Evolutionary conservation across 1,140 invertebrate genomes (phyloP).

Genomic region (Magallana ariakensis): DNA sequence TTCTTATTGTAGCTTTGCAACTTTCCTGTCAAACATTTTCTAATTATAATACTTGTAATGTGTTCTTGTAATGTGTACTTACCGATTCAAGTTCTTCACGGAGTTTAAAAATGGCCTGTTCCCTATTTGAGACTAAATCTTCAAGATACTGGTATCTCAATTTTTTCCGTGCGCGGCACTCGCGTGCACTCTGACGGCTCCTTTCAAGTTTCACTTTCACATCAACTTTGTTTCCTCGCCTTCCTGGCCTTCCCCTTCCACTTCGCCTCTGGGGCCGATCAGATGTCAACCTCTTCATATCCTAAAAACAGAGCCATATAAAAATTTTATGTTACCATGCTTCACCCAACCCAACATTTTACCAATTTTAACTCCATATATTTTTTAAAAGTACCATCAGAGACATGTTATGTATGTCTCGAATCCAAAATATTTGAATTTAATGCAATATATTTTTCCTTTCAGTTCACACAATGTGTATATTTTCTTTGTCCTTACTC

Average conservation of each 20-base stretch:
- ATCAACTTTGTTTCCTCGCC: conserved; percentile 94
- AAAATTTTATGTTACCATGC: no score
- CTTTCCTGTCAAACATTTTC: no score
- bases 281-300: conserved; percentile 13
- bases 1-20: no score
- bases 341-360: no score
- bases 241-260: conserved; percentile 85
- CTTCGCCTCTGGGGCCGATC: conserved; percentile 29
- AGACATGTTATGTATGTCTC: no score
- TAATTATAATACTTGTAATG: no score
- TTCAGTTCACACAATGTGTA: no score
- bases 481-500: no score
- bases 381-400: no score
- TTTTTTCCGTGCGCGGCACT: conserved; percentile 98
- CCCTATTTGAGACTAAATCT: conserved; percentile 94
- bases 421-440: no score
- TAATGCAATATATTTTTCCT: no score
- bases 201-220: conserved; percentile 97
- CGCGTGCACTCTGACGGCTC: conserved; percentile 96
- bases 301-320: background rate
- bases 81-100: conserved; percentile 95
- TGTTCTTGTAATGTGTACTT: conserved; percentile 77
- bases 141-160: conserved; percentile 97
- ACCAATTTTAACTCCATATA: no score
- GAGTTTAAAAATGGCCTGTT: conserved; percentile 94